Conservation (phyloP, 35 echinoderm and acorn worm species). For the Apostichopus californicus region DNA sequence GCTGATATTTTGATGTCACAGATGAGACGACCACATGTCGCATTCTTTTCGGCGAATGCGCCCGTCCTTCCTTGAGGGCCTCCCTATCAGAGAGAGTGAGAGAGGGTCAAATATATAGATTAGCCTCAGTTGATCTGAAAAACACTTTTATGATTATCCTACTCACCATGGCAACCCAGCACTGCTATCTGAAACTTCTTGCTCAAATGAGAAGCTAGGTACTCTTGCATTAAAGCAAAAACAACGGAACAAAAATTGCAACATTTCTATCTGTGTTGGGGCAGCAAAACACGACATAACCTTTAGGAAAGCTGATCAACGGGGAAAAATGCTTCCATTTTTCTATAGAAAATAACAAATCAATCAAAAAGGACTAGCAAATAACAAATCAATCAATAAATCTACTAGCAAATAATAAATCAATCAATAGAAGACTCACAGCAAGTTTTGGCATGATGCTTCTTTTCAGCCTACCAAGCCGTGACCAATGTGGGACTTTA, state of each 20-base stretch:
- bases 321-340: too few relatives aligned
- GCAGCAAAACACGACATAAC: too few relatives aligned
- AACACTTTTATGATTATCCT: too few relatives aligned
- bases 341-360: background rate
- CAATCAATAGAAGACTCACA: constrained; percentile 62
- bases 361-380: constrained; percentile 61
- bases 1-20: constrained; percentile 97
- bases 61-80: constrained; percentile 75
- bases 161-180: too few relatives aligned
- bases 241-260: too few relatives aligned
- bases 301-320: too few relatives aligned
- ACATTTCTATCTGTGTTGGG: too few relatives aligned
- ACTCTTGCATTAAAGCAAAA: too few relatives aligned
- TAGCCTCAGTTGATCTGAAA: too few relatives aligned
- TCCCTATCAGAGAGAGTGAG: constrained; percentile 26
- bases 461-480: constrained; percentile 83
- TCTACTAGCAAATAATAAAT: background rate
- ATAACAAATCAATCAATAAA: too few relatives aligned
- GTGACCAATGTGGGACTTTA: constrained; percentile 98
- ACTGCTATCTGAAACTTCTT: too few relatives aligned
- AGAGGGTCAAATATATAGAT: background rate
- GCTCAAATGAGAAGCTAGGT: too few relatives aligned
- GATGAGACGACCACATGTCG: constrained; percentile 88
- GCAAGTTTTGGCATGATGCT: constrained; percentile 84
- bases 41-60: constrained; percentile 86